These are phyloP conservation scores for Sinotaia quadrata DNA, from an alignment of 2,888 invertebrate species.

Conservation along the genomic window DNA sequence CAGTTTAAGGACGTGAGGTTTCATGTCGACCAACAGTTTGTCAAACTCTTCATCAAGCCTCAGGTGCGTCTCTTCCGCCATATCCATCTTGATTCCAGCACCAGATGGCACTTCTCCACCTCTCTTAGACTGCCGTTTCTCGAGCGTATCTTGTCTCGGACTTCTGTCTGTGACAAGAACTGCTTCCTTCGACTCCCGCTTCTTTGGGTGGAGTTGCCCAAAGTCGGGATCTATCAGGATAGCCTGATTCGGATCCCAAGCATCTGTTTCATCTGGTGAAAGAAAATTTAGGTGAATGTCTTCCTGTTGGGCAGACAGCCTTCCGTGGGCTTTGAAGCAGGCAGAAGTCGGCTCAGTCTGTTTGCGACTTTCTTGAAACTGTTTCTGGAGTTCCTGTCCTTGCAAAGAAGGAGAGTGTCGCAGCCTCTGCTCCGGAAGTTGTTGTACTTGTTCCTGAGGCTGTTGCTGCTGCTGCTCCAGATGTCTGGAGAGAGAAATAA, in stretches of 20 bases:
- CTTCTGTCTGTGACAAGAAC: too few species aligned
- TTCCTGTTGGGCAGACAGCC: not conserved
- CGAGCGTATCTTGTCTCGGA: too few species aligned
- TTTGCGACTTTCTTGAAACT: not conserved
- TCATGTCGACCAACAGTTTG: constrained; percentile 68
- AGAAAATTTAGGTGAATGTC: not conserved
- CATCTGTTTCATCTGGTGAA: not conserved
- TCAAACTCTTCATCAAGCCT: constrained; percentile 69
- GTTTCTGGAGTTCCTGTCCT: not conserved
- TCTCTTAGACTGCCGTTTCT: too few species aligned
- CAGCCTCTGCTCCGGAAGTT: constrained; percentile 12
- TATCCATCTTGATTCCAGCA: constrained; percentile 33
- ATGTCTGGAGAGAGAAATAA: constrained; percentile 34
- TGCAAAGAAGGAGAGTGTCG: not conserved
- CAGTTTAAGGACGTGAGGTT: constrained; percentile 68
- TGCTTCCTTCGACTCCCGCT: too few species aligned
- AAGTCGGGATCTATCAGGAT: too few species aligned
- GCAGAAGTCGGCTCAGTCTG: too few species aligned
- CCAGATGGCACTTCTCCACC: not conserved
- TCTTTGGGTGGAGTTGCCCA: too few species aligned
- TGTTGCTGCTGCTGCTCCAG: constrained; percentile 24
- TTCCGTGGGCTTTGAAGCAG: too few species aligned
- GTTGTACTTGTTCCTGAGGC: constrained; percentile 9
- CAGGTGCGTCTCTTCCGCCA: constrained; percentile 21
- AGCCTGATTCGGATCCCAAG: not conserved